These are phyloP conservation scores for Julus scanicus DNA, from an alignment of 2,888 invertebrate species.

Conservation along the genomic window DNA sequence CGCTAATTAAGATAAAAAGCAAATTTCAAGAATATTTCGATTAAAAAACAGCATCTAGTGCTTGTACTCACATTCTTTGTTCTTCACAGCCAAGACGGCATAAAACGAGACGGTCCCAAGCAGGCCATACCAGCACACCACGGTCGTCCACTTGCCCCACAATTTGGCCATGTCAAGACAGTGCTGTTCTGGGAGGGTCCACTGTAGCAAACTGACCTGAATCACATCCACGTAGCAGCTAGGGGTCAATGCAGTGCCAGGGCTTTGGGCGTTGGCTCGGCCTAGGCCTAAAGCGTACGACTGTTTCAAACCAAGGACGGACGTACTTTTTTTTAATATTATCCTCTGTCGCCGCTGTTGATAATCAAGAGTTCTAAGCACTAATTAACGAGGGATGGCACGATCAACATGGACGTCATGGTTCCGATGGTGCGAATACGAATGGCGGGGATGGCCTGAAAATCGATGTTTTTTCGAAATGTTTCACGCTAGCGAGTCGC, in stretches of 20 bases:
- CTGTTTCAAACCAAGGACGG: neutral
- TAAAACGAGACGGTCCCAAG: conserved; percentile 8
- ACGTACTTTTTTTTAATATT: neutral
- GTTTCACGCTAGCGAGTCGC: neutral
- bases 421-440: neutral
- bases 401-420: neutral
- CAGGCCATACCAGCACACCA: neutral
- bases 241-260: conserved; percentile 17
- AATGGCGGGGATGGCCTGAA: conserved; percentile 17
- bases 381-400: conserved; percentile 23
- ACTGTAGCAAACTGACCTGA: conserved; percentile 21
- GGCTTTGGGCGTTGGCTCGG: conserved; percentile 10
- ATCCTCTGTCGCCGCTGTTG: neutral
- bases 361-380: neutral
- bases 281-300: conserved; percentile 17
- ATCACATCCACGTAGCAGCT: neutral
- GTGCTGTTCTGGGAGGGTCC: neutral
- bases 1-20: too few relatives aligned
- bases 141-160: conserved; percentile 18
- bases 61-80: neutral
- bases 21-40: too few relatives aligned
- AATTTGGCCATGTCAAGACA: neutral
- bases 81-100: neutral
- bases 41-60: neutral
- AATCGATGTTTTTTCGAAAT: conserved; percentile 5